Conservation (phyloP, 2,888 invertebrate genomes). For the Malacosoma neustria region DNA sequence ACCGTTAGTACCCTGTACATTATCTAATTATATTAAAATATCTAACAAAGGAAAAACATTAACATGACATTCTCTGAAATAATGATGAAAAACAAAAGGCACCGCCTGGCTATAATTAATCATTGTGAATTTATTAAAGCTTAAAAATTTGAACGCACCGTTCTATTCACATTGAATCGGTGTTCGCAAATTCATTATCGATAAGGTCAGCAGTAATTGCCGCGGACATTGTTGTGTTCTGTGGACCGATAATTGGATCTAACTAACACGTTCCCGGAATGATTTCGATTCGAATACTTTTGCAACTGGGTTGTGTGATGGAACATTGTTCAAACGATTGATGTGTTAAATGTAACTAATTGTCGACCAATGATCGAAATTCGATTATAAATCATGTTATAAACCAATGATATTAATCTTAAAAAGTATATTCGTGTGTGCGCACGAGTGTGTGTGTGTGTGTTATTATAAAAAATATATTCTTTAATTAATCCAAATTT, state of each 20-base stretch:
- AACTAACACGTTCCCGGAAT: constrained; percentile 6
- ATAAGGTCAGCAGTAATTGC: neutral
- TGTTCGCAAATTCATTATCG: neutral
- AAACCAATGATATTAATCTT: too few relatives aligned
- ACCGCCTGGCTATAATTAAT: neutral
- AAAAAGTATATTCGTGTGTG: too few relatives aligned
- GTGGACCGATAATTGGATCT: constrained; percentile 6
- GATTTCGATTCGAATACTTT: constrained; percentile 26
- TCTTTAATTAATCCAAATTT: too few relatives aligned
- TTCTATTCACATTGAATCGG: neutral
- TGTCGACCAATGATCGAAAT: constrained; percentile 17
- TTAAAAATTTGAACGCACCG: neutral
- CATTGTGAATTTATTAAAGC: neutral
- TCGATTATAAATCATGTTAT: constrained; percentile 11
- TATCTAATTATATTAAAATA: too few relatives aligned
- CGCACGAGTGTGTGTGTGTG: too few relatives aligned
- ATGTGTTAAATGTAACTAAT: too few relatives aligned
- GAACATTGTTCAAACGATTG: too few relatives aligned
- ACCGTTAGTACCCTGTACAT: too few relatives aligned
- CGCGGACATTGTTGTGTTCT: constrained; percentile 7
- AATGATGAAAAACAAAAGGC: neutral
- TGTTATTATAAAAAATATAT: too few relatives aligned
- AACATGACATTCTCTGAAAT: too few relatives aligned
- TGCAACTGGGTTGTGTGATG: constrained; percentile 27
- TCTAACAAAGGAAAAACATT: too few relatives aligned